Percentiles rank a stretch among this genome's conserved stretches.
Evolutionary conservation across 2,113 vertebrate species (phyloP).

Genomic region (Pimephales promelas): DNA sequence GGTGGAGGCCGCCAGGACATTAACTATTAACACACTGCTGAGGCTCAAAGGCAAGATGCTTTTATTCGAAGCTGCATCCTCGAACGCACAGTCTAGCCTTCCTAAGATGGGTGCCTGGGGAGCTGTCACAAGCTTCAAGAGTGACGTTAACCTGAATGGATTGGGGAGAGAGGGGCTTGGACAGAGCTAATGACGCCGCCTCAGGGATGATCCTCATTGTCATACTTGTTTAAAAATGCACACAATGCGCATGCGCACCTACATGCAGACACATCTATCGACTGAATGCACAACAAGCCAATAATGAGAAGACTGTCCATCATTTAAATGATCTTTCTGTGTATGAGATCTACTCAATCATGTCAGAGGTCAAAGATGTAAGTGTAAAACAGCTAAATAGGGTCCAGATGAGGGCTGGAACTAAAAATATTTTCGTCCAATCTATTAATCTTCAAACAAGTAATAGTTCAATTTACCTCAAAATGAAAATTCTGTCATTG

Average conservation of each 20-base stretch:
- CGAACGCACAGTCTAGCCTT: conserved; percentile 69
- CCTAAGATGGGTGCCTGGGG: conserved; percentile 74
- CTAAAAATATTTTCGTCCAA: no score
- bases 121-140: conserved; percentile 69
- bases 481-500: neutral
- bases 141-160: conserved; percentile 20
- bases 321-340: conserved; percentile 16
- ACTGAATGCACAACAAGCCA: neutral
- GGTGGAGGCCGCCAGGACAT: conserved; percentile 63
- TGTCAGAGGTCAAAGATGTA: conserved; percentile 31
- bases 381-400: neutral
- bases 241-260: conserved; percentile 1
- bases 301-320: conserved; percentile 6
- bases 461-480: no score
- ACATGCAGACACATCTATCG: conserved; percentile 1
- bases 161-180: conserved; percentile 26
- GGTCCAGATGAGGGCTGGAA: no score
- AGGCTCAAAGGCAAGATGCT: conserved; percentile 69
- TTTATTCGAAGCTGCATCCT: conserved; percentile 70
- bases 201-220: conserved; percentile 34
- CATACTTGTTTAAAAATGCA: conserved; percentile 44
- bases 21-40: conserved; percentile 77
- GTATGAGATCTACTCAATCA: conserved; percentile 18
- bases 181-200: conserved; percentile 17
- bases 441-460: neutral